Evolutionary conservation across 1,140 invertebrate genomes (phyloP), one percentile per base, ranked within the genome.

Genomic region (Nebria ingens): DNA sequence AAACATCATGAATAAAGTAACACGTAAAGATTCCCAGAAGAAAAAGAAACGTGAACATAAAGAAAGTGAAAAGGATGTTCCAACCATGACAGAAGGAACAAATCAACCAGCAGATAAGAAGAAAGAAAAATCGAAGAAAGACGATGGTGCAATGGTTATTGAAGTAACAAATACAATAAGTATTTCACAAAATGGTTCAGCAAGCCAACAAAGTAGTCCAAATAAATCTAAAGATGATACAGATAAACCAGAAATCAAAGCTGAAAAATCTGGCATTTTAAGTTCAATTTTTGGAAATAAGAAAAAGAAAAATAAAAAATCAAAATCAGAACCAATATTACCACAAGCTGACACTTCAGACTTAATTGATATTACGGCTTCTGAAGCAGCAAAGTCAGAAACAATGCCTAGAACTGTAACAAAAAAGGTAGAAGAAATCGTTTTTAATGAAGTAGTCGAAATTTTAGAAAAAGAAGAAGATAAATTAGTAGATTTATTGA

Each of bases 401-500:
- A 29, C 4, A 6, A 29, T 4, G 4, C 4, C 25, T 29, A 29
- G 4, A 29, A 45, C 9, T 12, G 40, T 11, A 45, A 45, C 15
- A 11, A 3, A 45, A 17, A 45, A 45, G 17, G 40, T 11, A 12
- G 40, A 45, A 17, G 17, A 45, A 6, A 9, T 4, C 4, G 17
- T 17, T 12, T 9, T 6, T 17, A 45, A 4, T 12, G 15, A 45
- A 45, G 6, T 4, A 9, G 17, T 17, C 9, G 17, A 9, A 12
- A 17, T 11, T 11, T 11, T 45, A 11, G 40, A 45, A 45, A 3
- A 45, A 45, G 40, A 12, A 17, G 9, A 45, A 45, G 9, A 6
- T 12, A 9, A 9, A 17, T 45, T 45, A 45, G 15, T 11, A 4
- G 40, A 45, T 45, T 45, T 77, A 69, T 62, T 78, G 52, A 62